phyloP scores from a whole-genome alignment of 2,888 invertebrate genomes.

The Branchellion lobata region DNA sequence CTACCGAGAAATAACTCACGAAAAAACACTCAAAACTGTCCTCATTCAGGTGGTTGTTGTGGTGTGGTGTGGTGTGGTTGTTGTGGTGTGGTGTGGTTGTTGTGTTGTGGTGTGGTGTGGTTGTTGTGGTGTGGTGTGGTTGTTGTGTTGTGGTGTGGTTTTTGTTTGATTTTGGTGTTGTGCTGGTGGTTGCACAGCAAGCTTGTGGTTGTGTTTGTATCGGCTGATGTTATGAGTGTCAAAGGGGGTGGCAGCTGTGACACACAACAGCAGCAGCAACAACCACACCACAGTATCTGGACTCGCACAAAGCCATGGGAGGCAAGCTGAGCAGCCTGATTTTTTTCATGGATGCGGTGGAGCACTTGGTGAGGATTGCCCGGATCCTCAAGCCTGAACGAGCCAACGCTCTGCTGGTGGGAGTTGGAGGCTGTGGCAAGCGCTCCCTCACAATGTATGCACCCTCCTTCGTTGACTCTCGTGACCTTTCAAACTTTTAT shows the following conservation, averaged over 20 bases:
- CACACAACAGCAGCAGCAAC: too few relatives aligned
- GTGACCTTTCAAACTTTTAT: neutral
- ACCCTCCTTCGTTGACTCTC: neutral
- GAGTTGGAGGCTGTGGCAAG: slow-evolving; percentile 63
- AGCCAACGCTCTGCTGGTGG: slow-evolving; percentile 63
- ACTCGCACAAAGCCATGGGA: slow-evolving; percentile 77
- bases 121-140: neutral
- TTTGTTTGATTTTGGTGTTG: neutral
- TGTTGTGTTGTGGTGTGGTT: neutral
- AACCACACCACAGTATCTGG: slow-evolving; percentile 69
- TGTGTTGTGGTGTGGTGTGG: neutral
- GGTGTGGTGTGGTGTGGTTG: too few relatives aligned
- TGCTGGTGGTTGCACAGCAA: too few relatives aligned
- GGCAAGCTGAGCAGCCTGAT: slow-evolving; percentile 81
- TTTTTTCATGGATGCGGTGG: slow-evolving; percentile 71
- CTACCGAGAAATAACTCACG: slow-evolving; percentile 80
- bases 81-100: neutral
- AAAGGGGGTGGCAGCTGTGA: too few relatives aligned
- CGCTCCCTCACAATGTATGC: slow-evolving; percentile 62
- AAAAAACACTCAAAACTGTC: slow-evolving; percentile 71
- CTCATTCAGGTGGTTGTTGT: slow-evolving; percentile 68
- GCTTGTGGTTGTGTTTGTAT: too few relatives aligned
- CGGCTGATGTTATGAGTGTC: too few relatives aligned
- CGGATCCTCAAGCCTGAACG: slow-evolving; percentile 63
- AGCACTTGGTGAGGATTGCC: slow-evolving; percentile 62